Percentiles rank a stretch among this genome's conserved stretches.
Conservation (phyloP, 2,797 vertebrate species). For the Leptatherina wallacei region DNA sequence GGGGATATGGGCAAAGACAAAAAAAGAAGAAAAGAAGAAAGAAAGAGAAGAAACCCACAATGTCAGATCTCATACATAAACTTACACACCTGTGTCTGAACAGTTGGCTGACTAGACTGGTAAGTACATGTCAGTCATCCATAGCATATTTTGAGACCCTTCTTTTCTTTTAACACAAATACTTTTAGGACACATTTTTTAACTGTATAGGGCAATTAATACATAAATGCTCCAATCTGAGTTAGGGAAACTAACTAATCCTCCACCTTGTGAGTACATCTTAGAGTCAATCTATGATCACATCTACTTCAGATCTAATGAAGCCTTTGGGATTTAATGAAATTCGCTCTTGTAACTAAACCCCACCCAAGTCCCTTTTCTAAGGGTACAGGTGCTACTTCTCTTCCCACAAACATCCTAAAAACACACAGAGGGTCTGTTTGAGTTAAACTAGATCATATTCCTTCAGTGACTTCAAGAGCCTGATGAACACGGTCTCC, state of each 20-base stretch:
- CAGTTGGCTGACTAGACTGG: background rate
- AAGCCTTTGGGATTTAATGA: background rate
- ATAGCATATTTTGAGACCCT: constrained; percentile 1
- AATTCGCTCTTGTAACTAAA: background rate
- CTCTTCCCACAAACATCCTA: background rate
- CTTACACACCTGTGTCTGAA: background rate
- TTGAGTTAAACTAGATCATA: background rate
- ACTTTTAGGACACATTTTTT: background rate
- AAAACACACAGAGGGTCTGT: background rate
- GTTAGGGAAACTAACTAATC: background rate
- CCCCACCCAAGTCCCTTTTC: background rate
- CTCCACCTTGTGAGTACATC: background rate
- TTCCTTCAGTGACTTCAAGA: background rate
- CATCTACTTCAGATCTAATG: background rate
- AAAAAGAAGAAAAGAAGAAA: background rate
- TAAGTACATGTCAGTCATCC: background rate
- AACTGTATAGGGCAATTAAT: background rate
- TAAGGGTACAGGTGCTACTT: background rate
- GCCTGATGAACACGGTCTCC: background rate
- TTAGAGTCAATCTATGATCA: background rate
- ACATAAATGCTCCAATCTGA: background rate
- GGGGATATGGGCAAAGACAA: background rate
- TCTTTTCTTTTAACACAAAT: background rate
- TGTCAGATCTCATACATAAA: constrained; percentile 1
- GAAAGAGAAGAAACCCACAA: background rate